A percentile compares a stretch with the other conserved stretches of the same genome.
Conservation (phyloP, 1,140 invertebrate species). For the Mizuhopecten yessoensis region DNA sequence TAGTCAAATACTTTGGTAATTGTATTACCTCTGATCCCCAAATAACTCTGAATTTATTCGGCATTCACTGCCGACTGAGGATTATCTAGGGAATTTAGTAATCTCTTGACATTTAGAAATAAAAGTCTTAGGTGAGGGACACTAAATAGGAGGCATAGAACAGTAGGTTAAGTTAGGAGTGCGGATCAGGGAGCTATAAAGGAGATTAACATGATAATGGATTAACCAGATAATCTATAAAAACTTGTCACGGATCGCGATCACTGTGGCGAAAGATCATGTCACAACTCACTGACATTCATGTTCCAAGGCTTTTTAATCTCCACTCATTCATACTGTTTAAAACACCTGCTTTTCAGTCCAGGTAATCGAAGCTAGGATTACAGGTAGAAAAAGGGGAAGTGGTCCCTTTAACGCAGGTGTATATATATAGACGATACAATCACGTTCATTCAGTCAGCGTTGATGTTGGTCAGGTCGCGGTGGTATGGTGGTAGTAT, state of each 20-base stretch:
- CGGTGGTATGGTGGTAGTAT: neutral
- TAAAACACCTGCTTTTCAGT: constrained; percentile 10
- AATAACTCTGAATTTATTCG: neutral
- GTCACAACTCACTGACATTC: constrained; percentile 10
- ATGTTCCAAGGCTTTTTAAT: neutral
- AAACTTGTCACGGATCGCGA: neutral
- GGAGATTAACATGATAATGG: constrained; percentile 16
- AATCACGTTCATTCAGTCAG: neutral
- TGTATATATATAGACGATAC: neutral
- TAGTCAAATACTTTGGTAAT: neutral
- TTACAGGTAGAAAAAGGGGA: neutral
- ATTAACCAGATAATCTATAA: constrained; percentile 17
- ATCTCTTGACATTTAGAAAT: neutral
- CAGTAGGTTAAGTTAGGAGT: neutral
- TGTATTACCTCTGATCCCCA: neutral
- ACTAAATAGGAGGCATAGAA: neutral
- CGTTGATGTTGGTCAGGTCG: neutral
- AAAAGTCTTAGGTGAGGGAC: neutral
- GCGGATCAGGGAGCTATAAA: neutral
- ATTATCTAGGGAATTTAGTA: constrained; percentile 27
- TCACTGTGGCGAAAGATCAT: neutral
- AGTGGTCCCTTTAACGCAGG: neutral
- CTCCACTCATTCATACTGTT: neutral
- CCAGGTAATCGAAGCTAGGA: constrained; percentile 15
- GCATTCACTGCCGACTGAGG: neutral